Evolutionary conservation across 1,140 invertebrate species (phyloP).

Genomic region (Steinernema feltiae): DNA sequence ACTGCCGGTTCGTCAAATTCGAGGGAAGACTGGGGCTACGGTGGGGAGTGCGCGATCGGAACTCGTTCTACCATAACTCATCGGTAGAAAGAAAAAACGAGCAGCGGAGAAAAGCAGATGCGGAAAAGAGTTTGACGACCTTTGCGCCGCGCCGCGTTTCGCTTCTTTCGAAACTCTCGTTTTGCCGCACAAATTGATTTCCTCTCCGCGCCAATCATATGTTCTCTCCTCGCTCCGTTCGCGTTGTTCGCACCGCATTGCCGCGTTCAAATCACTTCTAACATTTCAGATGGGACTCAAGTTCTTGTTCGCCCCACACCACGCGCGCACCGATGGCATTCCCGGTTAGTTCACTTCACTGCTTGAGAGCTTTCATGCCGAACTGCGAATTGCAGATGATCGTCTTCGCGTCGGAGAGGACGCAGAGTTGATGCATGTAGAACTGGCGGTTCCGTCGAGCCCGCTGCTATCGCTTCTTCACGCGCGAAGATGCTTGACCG

Average conservation of each 20-base stretch:
- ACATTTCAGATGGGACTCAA: neutral
- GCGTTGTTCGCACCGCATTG: too few relatives aligned
- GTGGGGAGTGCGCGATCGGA: too few relatives aligned
- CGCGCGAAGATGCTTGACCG: neutral
- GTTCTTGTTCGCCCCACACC: neutral
- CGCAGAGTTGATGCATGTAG: neutral
- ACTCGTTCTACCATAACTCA: too few relatives aligned
- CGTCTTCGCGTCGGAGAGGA: neutral
- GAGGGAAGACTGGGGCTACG: too few relatives aligned
- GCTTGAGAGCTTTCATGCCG: too few relatives aligned
- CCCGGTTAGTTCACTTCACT: too few relatives aligned
- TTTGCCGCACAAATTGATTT: neutral
- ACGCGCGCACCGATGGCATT: neutral
- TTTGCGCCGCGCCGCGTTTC: neutral
- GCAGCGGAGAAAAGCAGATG: neutral
- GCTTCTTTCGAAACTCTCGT: neutral
- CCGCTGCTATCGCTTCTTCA: neutral
- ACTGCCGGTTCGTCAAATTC: too few relatives aligned
- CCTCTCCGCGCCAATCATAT: neutral
- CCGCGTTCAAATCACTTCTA: too few relatives aligned
- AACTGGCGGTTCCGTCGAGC: neutral
- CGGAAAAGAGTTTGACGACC: neutral
- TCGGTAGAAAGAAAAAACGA: too few relatives aligned
- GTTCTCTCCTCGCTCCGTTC: constrained; percentile 1
- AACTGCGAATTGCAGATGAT: too few relatives aligned